A percentile compares a stretch with the other conserved stretches of the same genome.
Conservation (phyloP, 1,140 invertebrate genomes). For the Trypoxylus dichotomus region DNA sequence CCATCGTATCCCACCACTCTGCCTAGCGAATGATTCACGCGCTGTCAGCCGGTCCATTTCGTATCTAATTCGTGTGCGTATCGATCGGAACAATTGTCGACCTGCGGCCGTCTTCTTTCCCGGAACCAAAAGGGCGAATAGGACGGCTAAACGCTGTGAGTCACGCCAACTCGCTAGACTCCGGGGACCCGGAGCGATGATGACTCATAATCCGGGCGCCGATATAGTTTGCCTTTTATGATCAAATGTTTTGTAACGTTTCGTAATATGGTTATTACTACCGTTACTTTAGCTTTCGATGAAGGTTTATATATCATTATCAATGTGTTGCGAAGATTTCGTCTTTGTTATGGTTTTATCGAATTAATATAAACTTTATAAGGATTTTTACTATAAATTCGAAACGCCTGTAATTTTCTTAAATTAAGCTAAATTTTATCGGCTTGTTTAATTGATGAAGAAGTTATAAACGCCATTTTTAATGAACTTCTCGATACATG, state of each 20-base stretch:
- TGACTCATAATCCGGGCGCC: slow-evolving; percentile 16
- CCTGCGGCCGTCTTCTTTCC: neutral
- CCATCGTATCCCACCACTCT: neutral
- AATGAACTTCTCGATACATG: no score
- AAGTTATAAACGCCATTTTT: no score
- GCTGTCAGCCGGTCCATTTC: neutral
- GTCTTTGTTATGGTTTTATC: no score
- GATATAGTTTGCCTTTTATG: neutral
- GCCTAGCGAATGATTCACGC: neutral
- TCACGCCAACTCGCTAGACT: neutral
- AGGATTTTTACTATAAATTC: no score
- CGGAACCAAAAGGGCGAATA: neutral
- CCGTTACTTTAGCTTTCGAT: no score
- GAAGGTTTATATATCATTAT: no score
- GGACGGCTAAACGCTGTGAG: neutral
- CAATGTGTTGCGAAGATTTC: no score
- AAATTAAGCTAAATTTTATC: no score
- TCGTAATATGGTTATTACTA: neutral
- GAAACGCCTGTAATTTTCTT: no score
- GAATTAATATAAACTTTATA: no score
- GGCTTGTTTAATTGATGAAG: no score
- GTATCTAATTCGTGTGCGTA: neutral
- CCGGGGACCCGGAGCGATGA: neutral
- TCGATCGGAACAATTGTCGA: neutral
- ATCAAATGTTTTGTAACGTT: neutral